Evolutionary conservation across 2,888 invertebrate genomes (phyloP).

Genomic region (Nudaria mundana): DNA sequence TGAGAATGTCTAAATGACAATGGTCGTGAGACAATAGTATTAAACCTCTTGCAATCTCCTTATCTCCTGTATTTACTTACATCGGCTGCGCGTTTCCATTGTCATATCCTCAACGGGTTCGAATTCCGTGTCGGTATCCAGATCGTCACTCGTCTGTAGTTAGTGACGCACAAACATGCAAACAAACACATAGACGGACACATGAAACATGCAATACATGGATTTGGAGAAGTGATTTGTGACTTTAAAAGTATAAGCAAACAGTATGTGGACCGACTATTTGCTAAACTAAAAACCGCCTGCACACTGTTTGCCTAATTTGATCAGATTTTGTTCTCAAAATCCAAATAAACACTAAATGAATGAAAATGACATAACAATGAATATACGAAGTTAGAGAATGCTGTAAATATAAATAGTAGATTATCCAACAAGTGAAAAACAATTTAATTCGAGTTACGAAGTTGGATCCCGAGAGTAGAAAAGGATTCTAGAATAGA

Average conservation of each 20-base stretch:
- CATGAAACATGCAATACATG: conserved; percentile 31
- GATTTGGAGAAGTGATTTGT: conserved; percentile 7
- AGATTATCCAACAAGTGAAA: too few species aligned
- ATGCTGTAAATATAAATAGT: not conserved
- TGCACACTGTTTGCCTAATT: not conserved
- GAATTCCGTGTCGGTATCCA: conserved; percentile 86
- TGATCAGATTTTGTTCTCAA: not conserved
- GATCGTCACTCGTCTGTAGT: conserved; percentile 83
- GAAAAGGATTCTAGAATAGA: too few species aligned
- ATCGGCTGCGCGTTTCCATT: conserved; percentile 81
- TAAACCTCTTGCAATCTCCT: not conserved
- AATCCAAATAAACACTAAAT: not conserved
- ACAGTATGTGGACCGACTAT: not conserved
- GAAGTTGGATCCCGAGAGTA: too few species aligned
- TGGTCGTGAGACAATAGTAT: too few species aligned
- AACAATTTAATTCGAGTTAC: too few species aligned
- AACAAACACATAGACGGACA: conserved; percentile 34
- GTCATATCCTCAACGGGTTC: conserved; percentile 86
- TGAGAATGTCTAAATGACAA: too few species aligned
- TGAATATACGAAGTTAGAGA: not conserved
- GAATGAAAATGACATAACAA: not conserved
- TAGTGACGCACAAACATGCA: conserved; percentile 36
- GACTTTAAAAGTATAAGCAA: not conserved
- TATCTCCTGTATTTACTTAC: conserved; percentile 6
- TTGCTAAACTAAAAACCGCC: not conserved